Base-by-base conservation (phyloP, 53 echinoderm and acorn worm genomes). In the Mesocentrotus franciscanus region DNA sequence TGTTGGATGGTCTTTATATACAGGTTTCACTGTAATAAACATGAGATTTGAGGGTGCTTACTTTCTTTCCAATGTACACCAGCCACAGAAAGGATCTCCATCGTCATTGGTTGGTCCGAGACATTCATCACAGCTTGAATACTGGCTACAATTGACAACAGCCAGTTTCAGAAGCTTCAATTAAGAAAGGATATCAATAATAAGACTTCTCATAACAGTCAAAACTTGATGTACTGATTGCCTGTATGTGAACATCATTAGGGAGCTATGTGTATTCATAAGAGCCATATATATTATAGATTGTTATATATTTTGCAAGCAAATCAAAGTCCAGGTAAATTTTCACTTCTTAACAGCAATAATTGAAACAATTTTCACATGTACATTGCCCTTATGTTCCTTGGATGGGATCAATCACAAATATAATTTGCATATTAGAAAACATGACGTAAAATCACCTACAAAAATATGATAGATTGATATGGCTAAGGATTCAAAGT, bases 81-180 rank as follows among this genome's bases (percentile, higher is more conserved):
- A 95, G 15, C 95, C 95, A 89, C 95, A 95, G 76, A 89, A 90
- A 27, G 95, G 95, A 33, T 95, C 95, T 5, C 95, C 70, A 18
- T 61, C 85, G 1, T 55, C 49, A 17, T 2, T 17, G 36, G 64
- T 72, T 71, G 74, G 56, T 15, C 89, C 26, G 14, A 95, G 14
- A 35, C 95, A 95, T 70, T 95, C 95, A 66, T 20, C 89, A 68
- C 90, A 95, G 22, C 12, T 95, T 15, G 55, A 39, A 16, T 71
- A 95, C 61, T 95, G 87, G 56, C 49, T 58, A 27, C 95, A 95
- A 20, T 87, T 90, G 27, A 89, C 70, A 30, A 95, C 89, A 32
- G 62, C 70, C 12, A 95, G 56, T 24, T 95, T 95, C 58, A 90
- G 36, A 15, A 95, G n/a, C 95, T 95, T 14, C 6, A 34, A 8